These are phyloP conservation scores for Sebastes fasciatus DNA, from an alignment of 2,113 vertebrate species.

Conservation along the genomic window DNA sequence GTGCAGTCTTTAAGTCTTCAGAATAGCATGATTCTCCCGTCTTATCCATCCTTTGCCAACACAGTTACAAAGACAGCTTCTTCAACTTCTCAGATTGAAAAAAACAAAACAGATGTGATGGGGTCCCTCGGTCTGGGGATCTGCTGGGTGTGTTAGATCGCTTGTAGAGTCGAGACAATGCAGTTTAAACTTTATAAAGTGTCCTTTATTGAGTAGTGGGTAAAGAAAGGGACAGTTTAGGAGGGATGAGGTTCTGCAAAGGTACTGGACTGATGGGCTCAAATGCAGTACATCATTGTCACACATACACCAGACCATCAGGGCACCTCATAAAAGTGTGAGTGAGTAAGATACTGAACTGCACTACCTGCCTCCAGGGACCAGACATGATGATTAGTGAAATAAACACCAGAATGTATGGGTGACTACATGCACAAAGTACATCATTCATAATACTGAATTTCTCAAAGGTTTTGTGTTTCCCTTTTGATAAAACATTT, in stretches of 20 bases:
- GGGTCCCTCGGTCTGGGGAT: not conserved
- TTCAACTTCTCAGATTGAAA: not conserved
- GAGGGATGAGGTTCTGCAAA: not conserved
- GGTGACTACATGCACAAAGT: not conserved
- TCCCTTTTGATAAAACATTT: not conserved
- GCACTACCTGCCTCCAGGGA: too few species aligned
- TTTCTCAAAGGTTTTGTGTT: not conserved
- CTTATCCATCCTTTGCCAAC: not conserved
- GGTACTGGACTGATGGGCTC: not conserved
- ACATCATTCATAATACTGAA: not conserved
- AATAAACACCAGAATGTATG: not conserved
- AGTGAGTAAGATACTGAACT: not conserved
- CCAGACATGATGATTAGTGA: not conserved
- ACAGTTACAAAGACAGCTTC: not conserved
- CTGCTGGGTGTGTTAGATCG: not conserved
- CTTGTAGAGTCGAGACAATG: not conserved
- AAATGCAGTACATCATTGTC: conserved; percentile 3
- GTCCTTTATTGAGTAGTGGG: not conserved
- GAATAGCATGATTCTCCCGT: not conserved
- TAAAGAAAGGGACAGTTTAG: not conserved
- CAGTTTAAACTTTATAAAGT: not conserved
- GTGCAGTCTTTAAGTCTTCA: not conserved
- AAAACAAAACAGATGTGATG: not conserved
- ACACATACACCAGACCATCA: not conserved
- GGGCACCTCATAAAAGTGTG: not conserved